These are phyloP conservation scores for Melanotaenia boesemani DNA, from an alignment of 2,797 vertebrate species.

Conservation along the genomic window DNA sequence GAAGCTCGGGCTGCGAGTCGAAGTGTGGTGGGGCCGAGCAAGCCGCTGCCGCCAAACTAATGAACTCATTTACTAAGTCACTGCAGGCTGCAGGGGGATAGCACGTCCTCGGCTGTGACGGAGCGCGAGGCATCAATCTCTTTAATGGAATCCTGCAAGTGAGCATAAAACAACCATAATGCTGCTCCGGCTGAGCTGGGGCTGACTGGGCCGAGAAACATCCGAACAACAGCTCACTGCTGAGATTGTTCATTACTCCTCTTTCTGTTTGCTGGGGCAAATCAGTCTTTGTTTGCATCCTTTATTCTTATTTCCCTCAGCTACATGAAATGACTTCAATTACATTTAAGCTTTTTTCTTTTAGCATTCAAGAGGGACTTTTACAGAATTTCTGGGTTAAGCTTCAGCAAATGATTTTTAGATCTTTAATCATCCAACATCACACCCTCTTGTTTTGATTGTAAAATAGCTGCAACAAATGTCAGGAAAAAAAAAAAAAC, in stretches of 20 bases:
- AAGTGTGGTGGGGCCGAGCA: constrained; percentile 53
- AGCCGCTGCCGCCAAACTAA: constrained; percentile 70
- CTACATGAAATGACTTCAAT: constrained; percentile 42
- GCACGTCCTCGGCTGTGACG: constrained; percentile 76
- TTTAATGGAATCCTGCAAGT: constrained; percentile 83
- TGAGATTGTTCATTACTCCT: constrained; percentile 56
- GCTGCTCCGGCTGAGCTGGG: constrained; percentile 61
- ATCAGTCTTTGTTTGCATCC: constrained; percentile 57
- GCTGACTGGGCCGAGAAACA: constrained; percentile 57
- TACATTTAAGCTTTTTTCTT: constrained; percentile 40
- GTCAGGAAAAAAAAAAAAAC: constrained; percentile 3
- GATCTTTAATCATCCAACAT: constrained; percentile 45
- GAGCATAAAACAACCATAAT: constrained; percentile 77
- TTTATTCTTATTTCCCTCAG: constrained; percentile 44
- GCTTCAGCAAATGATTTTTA: constrained; percentile 31
- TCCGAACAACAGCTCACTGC: constrained; percentile 39
- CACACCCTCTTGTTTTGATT: constrained; percentile 49
- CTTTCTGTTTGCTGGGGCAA: constrained; percentile 52
- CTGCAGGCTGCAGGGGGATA: constrained; percentile 71
- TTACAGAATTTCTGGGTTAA: constrained; percentile 45
- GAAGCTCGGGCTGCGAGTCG: constrained; percentile 40
- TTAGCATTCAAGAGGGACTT: constrained; percentile 27
- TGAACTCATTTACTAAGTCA: constrained; percentile 84
- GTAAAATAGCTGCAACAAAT: constrained; percentile 53
- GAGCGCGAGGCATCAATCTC: constrained; percentile 81